Evolutionary conservation across 2,113 vertebrate genomes (phyloP), one percentile per base, ranked within the genome.

Genomic region (Lepisosteus oculatus): DNA sequence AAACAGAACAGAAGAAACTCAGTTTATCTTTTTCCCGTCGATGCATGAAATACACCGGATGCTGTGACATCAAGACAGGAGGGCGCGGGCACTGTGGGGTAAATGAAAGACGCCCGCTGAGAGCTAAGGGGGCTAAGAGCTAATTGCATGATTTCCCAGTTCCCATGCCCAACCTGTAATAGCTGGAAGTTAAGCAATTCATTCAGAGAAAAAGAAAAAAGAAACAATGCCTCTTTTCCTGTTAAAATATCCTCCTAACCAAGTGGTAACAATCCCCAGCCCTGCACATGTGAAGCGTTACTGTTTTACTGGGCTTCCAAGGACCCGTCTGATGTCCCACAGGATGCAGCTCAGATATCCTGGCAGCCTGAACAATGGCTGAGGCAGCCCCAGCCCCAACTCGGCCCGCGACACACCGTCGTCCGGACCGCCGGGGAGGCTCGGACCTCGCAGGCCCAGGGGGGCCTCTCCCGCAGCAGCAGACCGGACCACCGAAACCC

Each of bases 341-440:
- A 77, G 78, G 76, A 83, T 82, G 81, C 67, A 57, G 65, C 59
- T 74, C 59, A 73, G 72, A 78, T 56, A 77, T 74, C 71, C 76
- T 76, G 75, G 73, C 78, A 78, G 56, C 15, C 64, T 68, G 70
- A 72, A 85, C 73, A 84, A 78, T 67, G 72, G 47, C 17, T 44
- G 74, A 65, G 47, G 45, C 13, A 2, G 43, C 64, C 64, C 43
- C 45, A 2, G 9, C 64, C 4, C 64, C 11, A 44, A 14, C 43
- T n/a, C 11, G 13, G 44, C 7, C 63, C 73, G 72, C 74, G 61
- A 15, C 77, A 77, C 68, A 77, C 75, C 17, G 17, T 29, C 17
- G 17, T 29, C 17, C 17, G 17, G 17, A 29, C 17, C 17, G 17
- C 17, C 17, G 17, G n/a, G n/a, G n/a, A n/a, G n/a, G 13, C 2